phyloP scores from a whole-genome alignment of 2,797 vertebrate species.

The Knipowitschia caucasica region DNA sequence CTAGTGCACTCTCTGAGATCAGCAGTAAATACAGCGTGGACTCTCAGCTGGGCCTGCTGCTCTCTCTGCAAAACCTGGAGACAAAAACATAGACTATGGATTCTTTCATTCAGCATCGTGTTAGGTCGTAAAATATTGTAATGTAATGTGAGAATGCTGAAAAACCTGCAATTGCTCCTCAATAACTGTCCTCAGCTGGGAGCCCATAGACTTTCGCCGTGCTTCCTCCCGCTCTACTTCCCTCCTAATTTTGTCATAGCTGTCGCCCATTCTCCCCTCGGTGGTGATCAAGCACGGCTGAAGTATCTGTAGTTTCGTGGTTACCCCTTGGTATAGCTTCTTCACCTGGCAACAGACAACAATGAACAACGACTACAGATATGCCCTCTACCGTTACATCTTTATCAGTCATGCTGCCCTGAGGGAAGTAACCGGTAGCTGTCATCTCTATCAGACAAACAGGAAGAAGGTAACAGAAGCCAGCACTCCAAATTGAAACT shows the following conservation, averaged over 20 bases:
- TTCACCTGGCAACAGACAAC: conserved; percentile 78
- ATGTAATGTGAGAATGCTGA: background rate
- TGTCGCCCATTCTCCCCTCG: conserved; percentile 46
- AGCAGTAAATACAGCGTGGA: conserved; percentile 70
- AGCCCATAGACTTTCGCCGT: conserved; percentile 69
- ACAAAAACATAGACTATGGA: background rate
- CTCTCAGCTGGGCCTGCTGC: conserved; percentile 69
- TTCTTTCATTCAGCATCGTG: background rate
- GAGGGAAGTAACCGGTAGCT: conserved; percentile 46
- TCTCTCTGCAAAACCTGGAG: conserved; percentile 72
- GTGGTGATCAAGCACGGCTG: conserved; percentile 39
- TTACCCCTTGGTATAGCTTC: conserved; percentile 74
- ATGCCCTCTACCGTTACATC: conserved; percentile 43
- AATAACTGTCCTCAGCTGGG: conserved; percentile 70
- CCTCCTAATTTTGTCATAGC: conserved; percentile 57
- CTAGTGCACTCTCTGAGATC: conserved; percentile 64
- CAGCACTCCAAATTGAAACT: conserved; percentile 21
- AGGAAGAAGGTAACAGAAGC: conserved; percentile 22
- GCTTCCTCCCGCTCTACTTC: conserved; percentile 79
- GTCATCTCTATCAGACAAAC: conserved; percentile 23
- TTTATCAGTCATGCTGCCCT: conserved; percentile 32
- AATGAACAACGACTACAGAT: conserved; percentile 8
- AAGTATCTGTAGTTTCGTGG: conserved; percentile 71
- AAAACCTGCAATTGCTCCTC: conserved; percentile 71
- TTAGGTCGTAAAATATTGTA: background rate